Conservation (phyloP, 2,113 vertebrate genomes). For the Axis porcinus region DNA sequence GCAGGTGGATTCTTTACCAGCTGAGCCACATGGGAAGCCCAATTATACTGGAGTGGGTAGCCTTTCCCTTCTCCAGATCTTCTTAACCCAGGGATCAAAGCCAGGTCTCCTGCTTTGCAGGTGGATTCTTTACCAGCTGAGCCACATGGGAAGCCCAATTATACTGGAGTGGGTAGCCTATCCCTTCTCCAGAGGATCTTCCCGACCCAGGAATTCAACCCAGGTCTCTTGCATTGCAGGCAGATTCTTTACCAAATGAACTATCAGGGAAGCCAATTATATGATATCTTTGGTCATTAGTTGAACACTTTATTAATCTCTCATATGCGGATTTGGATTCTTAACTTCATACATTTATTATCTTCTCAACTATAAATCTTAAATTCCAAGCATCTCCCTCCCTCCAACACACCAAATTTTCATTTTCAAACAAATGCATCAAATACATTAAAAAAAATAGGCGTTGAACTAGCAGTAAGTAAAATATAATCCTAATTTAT, state of each 20-base stretch:
- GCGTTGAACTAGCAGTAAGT: neutral
- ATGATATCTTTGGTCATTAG: neutral
- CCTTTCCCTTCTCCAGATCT: neutral
- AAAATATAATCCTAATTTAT: neutral
- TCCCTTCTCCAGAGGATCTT: neutral
- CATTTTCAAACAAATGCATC: neutral
- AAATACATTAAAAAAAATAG: neutral
- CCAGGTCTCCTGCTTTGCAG: neutral
- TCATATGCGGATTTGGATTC: neutral
- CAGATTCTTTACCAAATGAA: neutral
- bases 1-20: neutral
- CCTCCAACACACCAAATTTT: neutral
- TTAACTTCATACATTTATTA: neutral
- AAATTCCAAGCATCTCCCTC: neutral
- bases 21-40: neutral
- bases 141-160: neutral
- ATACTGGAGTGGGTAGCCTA: neutral
- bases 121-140: neutral
- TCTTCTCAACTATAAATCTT: neutral
- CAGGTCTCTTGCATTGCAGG: neutral
- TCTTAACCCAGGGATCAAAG: rapidly evolving
- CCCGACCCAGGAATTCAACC: neutral
- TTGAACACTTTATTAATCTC: neutral
- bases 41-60: neutral
- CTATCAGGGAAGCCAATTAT: neutral